Percentiles rank a stretch among this genome's conserved stretches.
phyloP scores from a whole-genome alignment of 23 tunicate species.

The Styela clava region DNA sequence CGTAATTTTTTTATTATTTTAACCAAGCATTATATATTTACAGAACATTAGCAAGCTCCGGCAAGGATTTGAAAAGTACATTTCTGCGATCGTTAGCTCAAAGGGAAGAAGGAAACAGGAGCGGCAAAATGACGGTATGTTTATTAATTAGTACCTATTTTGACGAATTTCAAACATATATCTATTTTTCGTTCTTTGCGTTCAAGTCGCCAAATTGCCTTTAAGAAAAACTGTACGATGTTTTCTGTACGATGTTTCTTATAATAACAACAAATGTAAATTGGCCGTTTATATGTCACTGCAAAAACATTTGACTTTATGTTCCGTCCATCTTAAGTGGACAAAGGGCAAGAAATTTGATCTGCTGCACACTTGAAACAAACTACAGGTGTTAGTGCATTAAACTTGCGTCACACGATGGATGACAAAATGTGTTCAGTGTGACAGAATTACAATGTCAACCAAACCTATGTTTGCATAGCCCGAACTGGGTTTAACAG shows the following conservation, averaged over 20 bases:
- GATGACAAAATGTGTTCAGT: neutral
- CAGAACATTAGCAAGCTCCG: constrained; percentile 78
- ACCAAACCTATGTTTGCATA: neutral
- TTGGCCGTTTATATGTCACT: too few species aligned
- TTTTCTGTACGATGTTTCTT: too few species aligned
- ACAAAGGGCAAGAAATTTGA: neutral
- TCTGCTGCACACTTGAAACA: neutral
- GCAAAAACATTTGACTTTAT: too few species aligned
- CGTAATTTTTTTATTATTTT: too few species aligned
- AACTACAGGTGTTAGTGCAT: neutral
- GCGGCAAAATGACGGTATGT: constrained; percentile 89
- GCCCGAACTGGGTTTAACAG: neutral
- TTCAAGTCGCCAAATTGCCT: too few species aligned
- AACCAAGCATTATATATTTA: neutral
- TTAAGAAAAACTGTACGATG: too few species aligned
- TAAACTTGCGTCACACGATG: neutral
- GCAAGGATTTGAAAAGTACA: constrained; percentile 52
- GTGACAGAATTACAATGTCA: neutral
- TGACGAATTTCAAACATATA: neutral
- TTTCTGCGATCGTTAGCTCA: constrained; percentile 84
- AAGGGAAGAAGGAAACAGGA: constrained; percentile 96
- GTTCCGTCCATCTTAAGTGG: too few species aligned
- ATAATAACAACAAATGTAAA: too few species aligned
- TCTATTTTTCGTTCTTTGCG: too few species aligned
- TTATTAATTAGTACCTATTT: constrained; percentile 2